phyloP scores from a whole-genome alignment of 2,888 invertebrate genomes.

The Oconnorella tubifera region DNA sequence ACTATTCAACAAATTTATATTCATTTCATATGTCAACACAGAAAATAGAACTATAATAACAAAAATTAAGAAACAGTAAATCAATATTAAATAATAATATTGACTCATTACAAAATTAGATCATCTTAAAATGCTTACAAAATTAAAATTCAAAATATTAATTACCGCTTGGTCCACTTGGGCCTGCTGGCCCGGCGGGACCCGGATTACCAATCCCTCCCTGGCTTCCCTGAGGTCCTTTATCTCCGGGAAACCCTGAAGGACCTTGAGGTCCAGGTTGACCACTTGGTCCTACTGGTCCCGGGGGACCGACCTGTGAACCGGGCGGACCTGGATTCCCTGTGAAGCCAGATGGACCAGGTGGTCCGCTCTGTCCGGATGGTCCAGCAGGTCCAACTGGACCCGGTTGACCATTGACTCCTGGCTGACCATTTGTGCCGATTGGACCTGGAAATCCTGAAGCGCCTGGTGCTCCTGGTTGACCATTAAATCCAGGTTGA shows the following conservation, averaged over 20 bases:
- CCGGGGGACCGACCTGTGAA: conserved; percentile 13
- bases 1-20: too few species aligned
- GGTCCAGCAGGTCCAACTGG: conserved; percentile 21
- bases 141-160: too few species aligned
- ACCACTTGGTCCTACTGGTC: conserved; percentile 11
- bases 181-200: conserved; percentile 17
- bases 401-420: conserved; percentile 14
- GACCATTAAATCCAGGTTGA: conserved; percentile 41
- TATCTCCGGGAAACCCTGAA: conserved; percentile 28
- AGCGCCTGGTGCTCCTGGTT: conserved; percentile 40
- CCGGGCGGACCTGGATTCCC: neutral
- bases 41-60: too few species aligned
- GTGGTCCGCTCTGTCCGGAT: conserved; percentile 17
- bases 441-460: conserved; percentile 10
- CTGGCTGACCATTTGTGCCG: conserved; percentile 11
- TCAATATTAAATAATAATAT: too few species aligned
- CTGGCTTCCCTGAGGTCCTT: conserved; percentile 45
- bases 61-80: too few species aligned
- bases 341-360: conserved; percentile 16
- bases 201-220: conserved; percentile 21
- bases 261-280: conserved; percentile 21
- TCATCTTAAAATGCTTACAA: too few species aligned
- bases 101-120: too few species aligned
- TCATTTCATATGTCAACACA: too few species aligned
- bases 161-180: too few species aligned